phyloP scores from a whole-genome alignment of 2,888 invertebrate genomes.

The Phlogophora meticulosa region DNA sequence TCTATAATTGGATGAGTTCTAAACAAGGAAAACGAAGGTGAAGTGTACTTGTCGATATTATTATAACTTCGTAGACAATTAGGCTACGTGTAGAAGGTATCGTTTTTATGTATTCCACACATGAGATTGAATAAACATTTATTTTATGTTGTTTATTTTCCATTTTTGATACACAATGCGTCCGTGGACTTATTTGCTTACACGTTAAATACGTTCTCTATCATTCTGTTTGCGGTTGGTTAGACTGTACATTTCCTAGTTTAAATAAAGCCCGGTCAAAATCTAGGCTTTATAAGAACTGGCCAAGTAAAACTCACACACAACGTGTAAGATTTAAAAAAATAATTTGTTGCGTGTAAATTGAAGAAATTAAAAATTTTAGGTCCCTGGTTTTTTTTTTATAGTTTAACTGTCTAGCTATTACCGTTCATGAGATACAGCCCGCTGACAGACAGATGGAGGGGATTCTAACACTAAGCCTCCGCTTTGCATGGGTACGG shows the following conservation, averaged over 20 bases:
- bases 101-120: background rate
- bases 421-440: no score
- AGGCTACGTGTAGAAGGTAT: constrained; percentile 6
- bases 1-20: constrained; percentile 36
- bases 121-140: constrained; percentile 1
- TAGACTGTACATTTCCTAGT: no score
- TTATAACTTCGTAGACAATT: constrained; percentile 42
- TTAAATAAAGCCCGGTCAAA: background rate
- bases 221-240: background rate
- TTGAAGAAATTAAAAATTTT: no score
- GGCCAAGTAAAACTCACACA: no score
- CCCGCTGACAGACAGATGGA: no score
- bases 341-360: no score
- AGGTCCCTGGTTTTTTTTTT: no score
- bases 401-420: no score
- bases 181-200: background rate
- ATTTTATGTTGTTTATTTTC: background rate
- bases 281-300: no score
- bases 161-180: background rate
- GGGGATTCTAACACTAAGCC: no score
- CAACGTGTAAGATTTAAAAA: no score
- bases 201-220: background rate
- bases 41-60: constrained; percentile 33
- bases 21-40: constrained; percentile 33
- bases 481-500: no score